Base-by-base conservation (phyloP, 2,113 vertebrate species). In the Melanotaenia duboulayi region DNA sequence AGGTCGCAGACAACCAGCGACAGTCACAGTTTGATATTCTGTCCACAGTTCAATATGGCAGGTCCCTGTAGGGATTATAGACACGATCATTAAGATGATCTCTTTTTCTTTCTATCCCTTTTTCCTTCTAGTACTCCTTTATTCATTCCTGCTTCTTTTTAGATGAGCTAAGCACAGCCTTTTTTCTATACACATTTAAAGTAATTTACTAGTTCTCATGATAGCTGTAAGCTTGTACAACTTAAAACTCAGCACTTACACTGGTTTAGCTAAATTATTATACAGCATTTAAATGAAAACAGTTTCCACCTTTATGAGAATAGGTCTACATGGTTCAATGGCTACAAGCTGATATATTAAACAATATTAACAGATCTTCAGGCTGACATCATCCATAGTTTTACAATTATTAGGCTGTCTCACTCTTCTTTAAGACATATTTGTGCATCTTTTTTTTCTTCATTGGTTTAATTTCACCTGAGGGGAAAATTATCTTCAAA, bases 1-100 rank as follows among this genome's bases (percentile, higher is more conserved):
- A 39, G 58, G 66, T 78, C 42, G 74, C 63, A 58, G 50, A 32
- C 40, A 70, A 54, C 50, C 22, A 74, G 46, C 2, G 12, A 65
- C 51, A 28, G 40, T 55, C n/a, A 22, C 28, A 20, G 55, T 65
- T 71, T 72, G 56, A 66, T 70, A 74, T 80, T 71, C 74, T 70
- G 51, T 25, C 35, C 28, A 67, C 37, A 59, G 69, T 67, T 75
- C 42, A 54, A 50, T 22, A 40, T 44, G 46, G 72, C 12, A 67
- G 58, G 14, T 7, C 60, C 24, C 51, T 64, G 48, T n/a, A n/a
- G 65, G 61, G 23, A 77, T 49, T 65, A 16, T 46, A 28, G 8
- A 35, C 4, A 9, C 7, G 8, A 35, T 35, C 14, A 19, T 14
- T 39, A 46, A 78, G n/a, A 70, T 58, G n/a, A 40, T 37, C 35